These are phyloP conservation scores for Cossypha caffra DNA, from an alignment of 2,797 vertebrate genomes.

Conservation along the genomic window DNA sequence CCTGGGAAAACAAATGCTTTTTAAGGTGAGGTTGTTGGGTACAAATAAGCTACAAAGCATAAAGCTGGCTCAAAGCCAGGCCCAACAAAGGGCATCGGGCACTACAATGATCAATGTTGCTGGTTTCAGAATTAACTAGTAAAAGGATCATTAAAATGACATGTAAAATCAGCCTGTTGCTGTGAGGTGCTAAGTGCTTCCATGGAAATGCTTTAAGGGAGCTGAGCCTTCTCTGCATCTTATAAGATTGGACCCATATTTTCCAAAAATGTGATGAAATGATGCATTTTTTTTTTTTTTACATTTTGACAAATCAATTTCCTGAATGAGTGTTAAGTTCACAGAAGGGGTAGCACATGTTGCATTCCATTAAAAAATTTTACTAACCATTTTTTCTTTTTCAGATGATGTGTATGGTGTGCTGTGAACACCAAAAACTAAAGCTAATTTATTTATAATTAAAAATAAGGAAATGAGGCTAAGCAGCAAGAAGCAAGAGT, in stretches of 20 bases:
- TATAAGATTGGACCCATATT: conserved; percentile 16
- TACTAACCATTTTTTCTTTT: not conserved
- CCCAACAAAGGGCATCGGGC: not conserved
- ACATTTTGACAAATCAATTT: conserved; percentile 60
- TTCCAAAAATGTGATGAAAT: conserved; percentile 57
- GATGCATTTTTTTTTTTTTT: not conserved
- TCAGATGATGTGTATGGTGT: not conserved
- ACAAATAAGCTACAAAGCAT: conserved; percentile 24
- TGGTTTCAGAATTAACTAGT: conserved; percentile 32
- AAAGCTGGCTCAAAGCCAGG: conserved; percentile 29
- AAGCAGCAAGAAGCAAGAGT: not conserved
- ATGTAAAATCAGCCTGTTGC: conserved; percentile 48
- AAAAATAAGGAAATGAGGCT: conserved; percentile 45
- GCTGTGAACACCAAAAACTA: conserved; percentile 31
- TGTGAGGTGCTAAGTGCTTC: conserved; percentile 40
- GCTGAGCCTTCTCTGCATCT: not conserved
- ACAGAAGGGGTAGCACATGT: conserved; percentile 17
- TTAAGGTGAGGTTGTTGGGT: not conserved
- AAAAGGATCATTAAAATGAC: conserved; percentile 48
- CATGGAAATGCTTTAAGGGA: conserved; percentile 31
- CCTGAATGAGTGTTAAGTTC: conserved; percentile 43
- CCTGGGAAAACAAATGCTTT: conserved; percentile 38
- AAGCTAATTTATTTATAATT: conserved; percentile 50
- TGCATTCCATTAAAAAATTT: not conserved
- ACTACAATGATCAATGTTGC: not conserved